Evolutionary conservation across 2,113 vertebrate genomes (phyloP).

Genomic region (Morone saxatilis): DNA sequence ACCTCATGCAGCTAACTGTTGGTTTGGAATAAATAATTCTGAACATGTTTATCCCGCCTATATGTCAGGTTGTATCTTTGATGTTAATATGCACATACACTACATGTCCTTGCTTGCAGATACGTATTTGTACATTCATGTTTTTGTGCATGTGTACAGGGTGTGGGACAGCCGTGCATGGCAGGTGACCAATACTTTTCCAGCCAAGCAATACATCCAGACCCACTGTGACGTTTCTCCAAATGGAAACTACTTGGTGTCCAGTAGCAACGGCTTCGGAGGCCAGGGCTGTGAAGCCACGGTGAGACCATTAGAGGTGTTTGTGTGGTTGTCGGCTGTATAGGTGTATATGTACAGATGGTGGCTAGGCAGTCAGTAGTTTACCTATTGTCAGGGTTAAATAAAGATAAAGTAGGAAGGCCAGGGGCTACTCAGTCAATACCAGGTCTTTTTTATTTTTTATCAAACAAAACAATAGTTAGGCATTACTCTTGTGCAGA

Average conservation of each 20-base stretch:
- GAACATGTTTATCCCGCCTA: neutral
- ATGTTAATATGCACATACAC: neutral
- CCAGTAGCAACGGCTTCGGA: slow-evolving; percentile 91
- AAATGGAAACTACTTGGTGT: slow-evolving; percentile 89
- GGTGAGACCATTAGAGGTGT: slow-evolving; percentile 80
- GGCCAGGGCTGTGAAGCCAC: slow-evolving; percentile 95
- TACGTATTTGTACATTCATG: neutral
- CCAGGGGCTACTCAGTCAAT: no score
- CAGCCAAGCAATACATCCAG: slow-evolving; percentile 93
- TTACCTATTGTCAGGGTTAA: no score
- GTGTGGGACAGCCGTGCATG: slow-evolving; percentile 94
- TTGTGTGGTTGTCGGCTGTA: slow-evolving; percentile 11
- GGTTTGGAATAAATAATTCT: neutral
- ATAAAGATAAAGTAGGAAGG: no score
- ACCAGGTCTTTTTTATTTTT: no score
- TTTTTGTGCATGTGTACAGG: slow-evolving; percentile 76
- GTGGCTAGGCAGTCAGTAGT: no score
- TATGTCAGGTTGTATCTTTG: neutral
- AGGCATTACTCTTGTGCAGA: no score
- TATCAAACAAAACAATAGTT: no score
- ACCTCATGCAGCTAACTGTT: neutral
- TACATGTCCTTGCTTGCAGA: neutral
- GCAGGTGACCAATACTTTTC: slow-evolving; percentile 91
- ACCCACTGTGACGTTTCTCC: slow-evolving; percentile 91
- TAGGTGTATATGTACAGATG: neutral